These are phyloP conservation scores for Galago senegalensis DNA, from an alignment of 2,797 vertebrate species.

Conservation along the genomic window DNA sequence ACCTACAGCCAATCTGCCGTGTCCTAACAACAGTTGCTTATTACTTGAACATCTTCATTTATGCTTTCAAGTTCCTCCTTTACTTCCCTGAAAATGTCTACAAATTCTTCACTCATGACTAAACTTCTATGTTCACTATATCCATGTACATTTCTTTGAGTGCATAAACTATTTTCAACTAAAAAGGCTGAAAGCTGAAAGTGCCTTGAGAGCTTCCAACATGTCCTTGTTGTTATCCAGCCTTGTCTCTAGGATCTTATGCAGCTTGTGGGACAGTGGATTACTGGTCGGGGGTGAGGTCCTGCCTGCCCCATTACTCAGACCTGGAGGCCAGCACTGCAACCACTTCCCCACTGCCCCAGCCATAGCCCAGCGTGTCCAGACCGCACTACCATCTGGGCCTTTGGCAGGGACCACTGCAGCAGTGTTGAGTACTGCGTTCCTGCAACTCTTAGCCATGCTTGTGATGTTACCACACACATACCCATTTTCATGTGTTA, in stretches of 20 bases:
- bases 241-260: too few relatives aligned
- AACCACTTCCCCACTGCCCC: too few relatives aligned
- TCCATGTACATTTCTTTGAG: constrained; percentile 96
- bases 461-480: too few relatives aligned
- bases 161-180: constrained; percentile 96
- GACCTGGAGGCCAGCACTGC: too few relatives aligned
- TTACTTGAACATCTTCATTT: constrained; percentile 97
- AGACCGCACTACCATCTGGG: too few relatives aligned
- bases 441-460: too few relatives aligned
- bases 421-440: too few relatives aligned
- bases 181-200: constrained; percentile 96
- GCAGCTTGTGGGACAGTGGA: too few relatives aligned
- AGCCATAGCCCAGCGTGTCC: too few relatives aligned
- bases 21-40: constrained; percentile 97
- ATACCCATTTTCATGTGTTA: neutral
- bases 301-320: too few relatives aligned
- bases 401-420: too few relatives aligned
- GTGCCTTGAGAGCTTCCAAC: constrained; percentile 97
- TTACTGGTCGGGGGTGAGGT: too few relatives aligned
- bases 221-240: constrained; percentile 92
- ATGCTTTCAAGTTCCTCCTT: constrained; percentile 99
- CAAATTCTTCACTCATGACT: constrained; percentile 98
- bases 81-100: constrained; percentile 97
- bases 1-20: constrained; percentile 98
- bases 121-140: constrained; percentile 97